A percentile compares a stretch with the other conserved stretches of the same genome.
Conservation (phyloP, 2,888 invertebrate species). For the Lasioglossum lativentre region DNA sequence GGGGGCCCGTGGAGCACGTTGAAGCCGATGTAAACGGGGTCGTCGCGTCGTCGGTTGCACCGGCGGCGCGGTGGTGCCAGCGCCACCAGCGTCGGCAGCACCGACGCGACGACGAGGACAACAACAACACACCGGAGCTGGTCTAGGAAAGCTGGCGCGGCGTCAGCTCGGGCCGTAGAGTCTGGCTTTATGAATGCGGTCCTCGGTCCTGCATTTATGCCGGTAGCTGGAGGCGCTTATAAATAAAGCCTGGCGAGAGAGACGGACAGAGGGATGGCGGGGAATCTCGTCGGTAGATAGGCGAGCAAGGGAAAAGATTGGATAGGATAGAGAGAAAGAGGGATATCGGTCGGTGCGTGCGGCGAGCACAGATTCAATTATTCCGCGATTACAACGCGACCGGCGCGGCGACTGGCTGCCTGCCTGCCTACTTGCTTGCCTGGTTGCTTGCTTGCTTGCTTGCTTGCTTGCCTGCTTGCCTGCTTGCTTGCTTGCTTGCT, state of each 20-base stretch:
- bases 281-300: slow-evolving; percentile 37
- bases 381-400: slow-evolving; percentile 81
- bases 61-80: slow-evolving; percentile 50
- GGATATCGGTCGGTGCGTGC: slow-evolving; percentile 61
- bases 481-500: slow-evolving; percentile 40
- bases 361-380: slow-evolving; percentile 79
- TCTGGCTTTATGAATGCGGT: slow-evolving; percentile 81
- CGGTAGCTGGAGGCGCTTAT: slow-evolving; percentile 80
- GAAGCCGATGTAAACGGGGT: slow-evolving; percentile 76
- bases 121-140: slow-evolving; percentile 48
- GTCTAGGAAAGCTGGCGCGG: slow-evolving; percentile 67
- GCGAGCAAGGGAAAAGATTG: slow-evolving; percentile 35
- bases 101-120: slow-evolving; percentile 44
- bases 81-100: slow-evolving; percentile 67
- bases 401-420: slow-evolving; percentile 61
- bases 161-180: slow-evolving; percentile 49
- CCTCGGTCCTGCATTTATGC: slow-evolving; percentile 79
- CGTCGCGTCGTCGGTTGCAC: slow-evolving; percentile 71
- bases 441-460: slow-evolving; percentile 36
- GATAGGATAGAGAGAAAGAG: slow-evolving; percentile 66
- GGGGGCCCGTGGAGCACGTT: slow-evolving; percentile 63
- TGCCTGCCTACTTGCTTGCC: slow-evolving; percentile 32
- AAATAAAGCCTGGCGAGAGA: slow-evolving; percentile 76
- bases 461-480: slow-evolving; percentile 41
- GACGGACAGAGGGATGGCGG: slow-evolving; percentile 38